Conservation (phyloP, 2,113 vertebrate species). For the Lagopus muta region DNA sequence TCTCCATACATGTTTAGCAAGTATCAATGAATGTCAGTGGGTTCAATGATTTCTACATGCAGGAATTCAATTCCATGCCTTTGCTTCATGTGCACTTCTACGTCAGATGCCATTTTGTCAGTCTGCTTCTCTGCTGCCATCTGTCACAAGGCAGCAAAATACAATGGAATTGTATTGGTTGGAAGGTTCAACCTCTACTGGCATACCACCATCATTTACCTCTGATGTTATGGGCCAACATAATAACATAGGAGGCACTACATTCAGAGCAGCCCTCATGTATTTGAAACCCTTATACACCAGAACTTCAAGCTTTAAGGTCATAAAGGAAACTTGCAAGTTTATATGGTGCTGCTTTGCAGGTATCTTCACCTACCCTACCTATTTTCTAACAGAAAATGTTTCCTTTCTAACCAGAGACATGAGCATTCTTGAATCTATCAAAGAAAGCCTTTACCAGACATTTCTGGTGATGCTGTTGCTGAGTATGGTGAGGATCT, state of each 20-base stretch:
- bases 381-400: not conserved
- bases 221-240: not conserved
- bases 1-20: not conserved
- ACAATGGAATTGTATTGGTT: not conserved
- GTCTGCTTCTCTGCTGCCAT: no score
- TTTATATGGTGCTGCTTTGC: not conserved
- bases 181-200: not conserved
- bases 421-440: accelerated
- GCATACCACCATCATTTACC: not conserved
- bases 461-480: not conserved
- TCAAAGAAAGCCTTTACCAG: not conserved
- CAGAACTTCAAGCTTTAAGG: not conserved
- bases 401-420: not conserved
- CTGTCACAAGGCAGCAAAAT: not conserved
- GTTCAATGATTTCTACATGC: not conserved
- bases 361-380: not conserved
- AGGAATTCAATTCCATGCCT: not conserved
- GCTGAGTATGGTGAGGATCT: accelerated
- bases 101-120: no score
- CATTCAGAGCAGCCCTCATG: not conserved
- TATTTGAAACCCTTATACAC: not conserved
- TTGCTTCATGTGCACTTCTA: not conserved
- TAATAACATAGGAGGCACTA: not conserved
- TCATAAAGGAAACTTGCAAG: not conserved
- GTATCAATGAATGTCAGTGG: not conserved